Evolutionary conservation across 2,797 vertebrate genomes (phyloP).

Genomic region (Psittacula echo): DNA sequence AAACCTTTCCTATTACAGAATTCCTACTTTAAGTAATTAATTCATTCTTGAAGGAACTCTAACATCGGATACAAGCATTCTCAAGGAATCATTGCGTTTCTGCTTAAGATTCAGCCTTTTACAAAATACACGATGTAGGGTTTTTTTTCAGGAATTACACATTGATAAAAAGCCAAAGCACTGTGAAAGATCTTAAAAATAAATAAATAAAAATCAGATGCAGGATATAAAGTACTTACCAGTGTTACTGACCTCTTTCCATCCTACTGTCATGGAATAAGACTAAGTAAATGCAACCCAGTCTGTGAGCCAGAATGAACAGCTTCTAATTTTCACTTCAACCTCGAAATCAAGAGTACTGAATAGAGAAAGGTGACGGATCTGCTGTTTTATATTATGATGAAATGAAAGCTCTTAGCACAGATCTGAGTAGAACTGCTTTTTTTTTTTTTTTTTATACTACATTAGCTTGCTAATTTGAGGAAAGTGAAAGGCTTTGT

Average conservation of each 20-base stretch:
- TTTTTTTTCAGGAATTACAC: slow-evolving; percentile 20
- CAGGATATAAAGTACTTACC: slow-evolving; percentile 75
- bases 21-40: slow-evolving; percentile 62
- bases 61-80: slow-evolving; percentile 51
- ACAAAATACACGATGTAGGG: neutral
- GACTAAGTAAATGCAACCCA: slow-evolving; percentile 62
- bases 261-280: slow-evolving; percentile 48
- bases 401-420: slow-evolving; percentile 77
- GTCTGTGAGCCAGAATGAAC: slow-evolving; percentile 70
- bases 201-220: slow-evolving; percentile 37
- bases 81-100: slow-evolving; percentile 38
- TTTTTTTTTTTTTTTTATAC: slow-evolving; percentile 71
- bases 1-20: slow-evolving; percentile 56
- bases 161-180: slow-evolving; percentile 41
- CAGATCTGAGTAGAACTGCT: slow-evolving; percentile 72
- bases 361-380: slow-evolving; percentile 74
- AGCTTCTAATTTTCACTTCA: slow-evolving; percentile 80
- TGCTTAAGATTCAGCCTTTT: slow-evolving; percentile 22
- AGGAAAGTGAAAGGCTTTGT: slow-evolving; percentile 81
- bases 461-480: slow-evolving; percentile 81
- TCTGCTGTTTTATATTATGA: slow-evolving; percentile 77
- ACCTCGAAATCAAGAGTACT: slow-evolving; percentile 74
- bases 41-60: slow-evolving; percentile 62
- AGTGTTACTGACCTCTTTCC: slow-evolving; percentile 72
- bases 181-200: slow-evolving; percentile 20